Conservation (phyloP, 2,888 invertebrate genomes). For the Xestia xanthographa region DNA sequence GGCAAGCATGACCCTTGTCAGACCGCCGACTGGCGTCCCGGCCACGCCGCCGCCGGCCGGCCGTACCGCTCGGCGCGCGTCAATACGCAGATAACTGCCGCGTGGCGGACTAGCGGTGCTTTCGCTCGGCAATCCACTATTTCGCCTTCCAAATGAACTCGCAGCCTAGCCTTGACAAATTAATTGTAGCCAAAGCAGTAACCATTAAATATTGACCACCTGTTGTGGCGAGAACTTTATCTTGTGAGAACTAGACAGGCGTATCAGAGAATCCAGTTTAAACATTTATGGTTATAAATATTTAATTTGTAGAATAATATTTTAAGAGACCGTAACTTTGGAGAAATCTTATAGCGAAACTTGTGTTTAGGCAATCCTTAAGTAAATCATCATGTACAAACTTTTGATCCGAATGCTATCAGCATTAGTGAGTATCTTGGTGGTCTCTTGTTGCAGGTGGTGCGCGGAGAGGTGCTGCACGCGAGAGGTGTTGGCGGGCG, state of each 20-base stretch:
- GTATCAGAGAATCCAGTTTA: conserved; percentile 49
- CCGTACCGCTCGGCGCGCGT: conserved; percentile 47
- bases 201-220: conserved; percentile 84
- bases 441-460: conserved; percentile 39
- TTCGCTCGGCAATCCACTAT: conserved; percentile 62
- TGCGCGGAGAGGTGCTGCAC: conserved; percentile 62
- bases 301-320: conserved; percentile 22
- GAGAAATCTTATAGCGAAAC: not conserved
- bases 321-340: not conserved
- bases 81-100: conserved; percentile 52
- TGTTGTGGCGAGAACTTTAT: conserved; percentile 74
- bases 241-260: conserved; percentile 57
- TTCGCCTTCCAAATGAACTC: conserved; percentile 70
- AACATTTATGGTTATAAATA: conserved; percentile 46
- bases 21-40: conserved; percentile 47
- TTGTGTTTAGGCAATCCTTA: not conserved
- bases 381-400: not conserved
- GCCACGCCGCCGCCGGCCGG: conserved; percentile 27
- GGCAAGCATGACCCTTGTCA: conserved; percentile 81
- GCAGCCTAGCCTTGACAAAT: conserved; percentile 78
- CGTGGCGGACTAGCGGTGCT: conserved; percentile 32
- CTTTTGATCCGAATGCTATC: not conserved
- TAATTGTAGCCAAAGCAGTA: conserved; percentile 81
- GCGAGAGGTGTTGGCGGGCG: conserved; percentile 66
- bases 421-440: not conserved